Conservation (phyloP, 1,140 invertebrate genomes). For the Scaptomyza hsui region DNA sequence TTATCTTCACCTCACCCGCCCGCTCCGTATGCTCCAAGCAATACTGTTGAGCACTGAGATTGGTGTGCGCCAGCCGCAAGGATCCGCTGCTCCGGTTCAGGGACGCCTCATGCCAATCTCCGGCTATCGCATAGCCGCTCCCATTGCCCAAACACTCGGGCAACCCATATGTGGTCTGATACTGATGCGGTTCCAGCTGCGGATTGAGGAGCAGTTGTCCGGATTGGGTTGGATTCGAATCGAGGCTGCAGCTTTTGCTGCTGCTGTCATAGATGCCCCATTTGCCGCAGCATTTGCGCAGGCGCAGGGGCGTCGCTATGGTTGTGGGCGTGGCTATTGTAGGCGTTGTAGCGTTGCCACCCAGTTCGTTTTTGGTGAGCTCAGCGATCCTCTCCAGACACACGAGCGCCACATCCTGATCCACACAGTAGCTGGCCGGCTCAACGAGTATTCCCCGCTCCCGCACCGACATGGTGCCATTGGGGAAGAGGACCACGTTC, state of each 20-base stretch:
- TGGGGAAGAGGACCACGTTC: conserved; percentile 84
- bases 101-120: conserved; percentile 82
- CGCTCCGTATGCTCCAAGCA: conserved; percentile 76
- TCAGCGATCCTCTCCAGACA: conserved; percentile 77
- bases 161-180: conserved; percentile 70
- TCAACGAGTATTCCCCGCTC: conserved; percentile 77
- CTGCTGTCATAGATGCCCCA: conserved; percentile 86
- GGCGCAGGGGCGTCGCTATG: conserved; percentile 54
- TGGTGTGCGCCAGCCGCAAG: conserved; percentile 55
- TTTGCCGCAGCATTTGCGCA: conserved; percentile 87
- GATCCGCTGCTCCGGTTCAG: conserved; percentile 49
- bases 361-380: too few relatives aligned
- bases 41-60: conserved; percentile 56
- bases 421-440: conserved; percentile 86
- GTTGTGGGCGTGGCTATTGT: neutral
- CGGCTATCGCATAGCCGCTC: conserved; percentile 85
- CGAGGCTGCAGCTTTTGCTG: conserved; percentile 83
- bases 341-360: conserved; percentile 26
- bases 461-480: conserved; percentile 85
- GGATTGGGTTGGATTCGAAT: too few relatives aligned
- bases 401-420: conserved; percentile 85
- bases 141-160: conserved; percentile 84
- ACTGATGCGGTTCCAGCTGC: conserved; percentile 45
- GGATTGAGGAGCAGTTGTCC: conserved; percentile 7
- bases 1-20: conserved; percentile 85